Percentiles rank a stretch among this genome's conserved stretches.
Conservation (phyloP, 2,113 vertebrate genomes). For the Oriolus oriolus region DNA sequence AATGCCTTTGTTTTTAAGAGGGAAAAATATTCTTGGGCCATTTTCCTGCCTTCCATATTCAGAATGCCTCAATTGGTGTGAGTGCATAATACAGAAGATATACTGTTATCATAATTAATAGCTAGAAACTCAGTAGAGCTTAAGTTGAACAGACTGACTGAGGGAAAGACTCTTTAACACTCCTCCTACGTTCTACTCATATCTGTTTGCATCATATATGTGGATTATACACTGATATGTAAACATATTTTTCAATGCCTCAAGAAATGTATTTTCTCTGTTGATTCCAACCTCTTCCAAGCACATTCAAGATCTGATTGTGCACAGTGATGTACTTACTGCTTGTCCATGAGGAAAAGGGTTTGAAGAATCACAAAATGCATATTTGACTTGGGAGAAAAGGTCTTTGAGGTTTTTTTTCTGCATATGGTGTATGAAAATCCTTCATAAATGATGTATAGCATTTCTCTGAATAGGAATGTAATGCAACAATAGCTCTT, state of each 20-base stretch:
- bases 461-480: conserved; percentile 22
- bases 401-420: conserved; percentile 49
- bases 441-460: conserved; percentile 70
- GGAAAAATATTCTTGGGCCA: not conserved
- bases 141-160: not conserved
- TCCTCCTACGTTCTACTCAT: not conserved
- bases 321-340: not conserved
- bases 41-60: not conserved
- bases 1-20: not conserved
- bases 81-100: not conserved
- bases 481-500: conserved; percentile 56
- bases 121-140: not conserved
- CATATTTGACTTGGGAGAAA: conserved; percentile 56
- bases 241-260: not conserved
- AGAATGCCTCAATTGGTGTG: not conserved
- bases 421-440: conserved; percentile 49
- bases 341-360: not conserved
- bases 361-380: conserved; percentile 55
- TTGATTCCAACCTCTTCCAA: not conserved
- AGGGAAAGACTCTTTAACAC: not conserved
- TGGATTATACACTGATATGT: not conserved
- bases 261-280: not conserved
- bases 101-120: not conserved
- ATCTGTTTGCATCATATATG: not conserved
- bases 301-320: not conserved